These are phyloP conservation scores for Onychostoma macrolepis DNA, from an alignment of 2,113 vertebrate genomes.

Conservation along the genomic window DNA sequence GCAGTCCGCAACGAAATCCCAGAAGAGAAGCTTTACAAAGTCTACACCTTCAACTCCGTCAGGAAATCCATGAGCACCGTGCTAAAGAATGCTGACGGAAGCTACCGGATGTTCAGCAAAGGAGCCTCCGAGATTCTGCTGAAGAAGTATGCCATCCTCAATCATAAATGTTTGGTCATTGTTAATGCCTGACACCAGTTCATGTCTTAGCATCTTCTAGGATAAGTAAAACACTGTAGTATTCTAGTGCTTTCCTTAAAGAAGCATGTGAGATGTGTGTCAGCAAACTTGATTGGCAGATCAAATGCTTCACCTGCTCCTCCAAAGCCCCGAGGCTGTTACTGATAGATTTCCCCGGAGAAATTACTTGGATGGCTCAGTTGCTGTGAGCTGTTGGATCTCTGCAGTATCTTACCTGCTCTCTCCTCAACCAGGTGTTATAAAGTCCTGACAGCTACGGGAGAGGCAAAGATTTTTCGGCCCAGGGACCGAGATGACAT, in stretches of 20 bases:
- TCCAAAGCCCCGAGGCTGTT: slow-evolving; percentile 62
- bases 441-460: slow-evolving; percentile 90
- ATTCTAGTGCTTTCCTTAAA: not conserved
- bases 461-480: slow-evolving; percentile 91
- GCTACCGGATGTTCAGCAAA: slow-evolving; percentile 98
- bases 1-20: slow-evolving; percentile 94
- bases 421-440: slow-evolving; percentile 82
- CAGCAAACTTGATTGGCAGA: slow-evolving; percentile 66
- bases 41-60: slow-evolving; percentile 99
- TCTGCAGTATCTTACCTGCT: not conserved
- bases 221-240: not conserved
- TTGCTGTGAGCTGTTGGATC: not conserved
- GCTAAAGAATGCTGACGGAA: slow-evolving; percentile 94
- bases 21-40: slow-evolving; percentile 96
- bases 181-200: not conserved
- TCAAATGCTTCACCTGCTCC: slow-evolving; percentile 67
- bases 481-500: slow-evolving; percentile 94
- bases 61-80: slow-evolving; percentile 99
- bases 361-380: slow-evolving; percentile 42
- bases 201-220: not conserved
- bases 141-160: slow-evolving; percentile 87
- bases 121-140: slow-evolving; percentile 98
- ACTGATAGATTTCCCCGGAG: slow-evolving; percentile 66
- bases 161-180: not conserved
- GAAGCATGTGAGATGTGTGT: slow-evolving; percentile 47